Evolutionary conservation across 1,140 invertebrate genomes (phyloP), one percentile per base, ranked within the genome.

Genomic region (Nixonia krombeini): DNA sequence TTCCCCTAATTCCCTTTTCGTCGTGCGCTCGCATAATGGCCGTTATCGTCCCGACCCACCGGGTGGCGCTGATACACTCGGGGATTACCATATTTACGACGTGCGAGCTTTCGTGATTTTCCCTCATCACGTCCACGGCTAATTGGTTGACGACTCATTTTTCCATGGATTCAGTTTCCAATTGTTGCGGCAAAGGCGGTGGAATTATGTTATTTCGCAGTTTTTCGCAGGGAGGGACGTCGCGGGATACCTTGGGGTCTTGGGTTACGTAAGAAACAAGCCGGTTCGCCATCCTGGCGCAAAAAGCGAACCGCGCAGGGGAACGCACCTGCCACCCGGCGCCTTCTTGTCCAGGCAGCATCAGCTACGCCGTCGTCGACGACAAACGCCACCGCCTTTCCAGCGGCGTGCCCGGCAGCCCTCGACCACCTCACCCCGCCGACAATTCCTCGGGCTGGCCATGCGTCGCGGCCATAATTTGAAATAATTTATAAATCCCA

Each of bases 401-500:
- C n/a, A n/a, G n/a, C n/a, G n/a, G n/a, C n/a, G n/a, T n/a, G n/a
- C n/a, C n/a, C n/a, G n/a, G 35, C 35, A 38, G 16, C 9, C 10
- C 13, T 13, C 29, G 13, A 17, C 26, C 33, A 33, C 29, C 26
- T 18, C 29, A 9, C 9, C 25, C 25, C 25, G 25, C 9, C 25
- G 4, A 18, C 29, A 61, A 51, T 66, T 38, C 71, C 59, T 61
- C 52, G 68, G 57, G 56, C 72, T 64, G 73, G 64, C 80, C 76
- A 78, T 81, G 81, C 79, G 75, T 78, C 78, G 74, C 77, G 76
- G 80, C 81, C 80, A 83, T 83, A 83, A 82, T 83, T 83, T 83
- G 78, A 83, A 83, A 83, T 83, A 83, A 82, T 83, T 83, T 83
- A 83, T 83, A 83, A 82, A 83, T 82, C 78, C 81, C 75, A 83